These are phyloP conservation scores for Megalopta genalis DNA, from an alignment of 1,140 invertebrate species.

Conservation along the genomic window DNA sequence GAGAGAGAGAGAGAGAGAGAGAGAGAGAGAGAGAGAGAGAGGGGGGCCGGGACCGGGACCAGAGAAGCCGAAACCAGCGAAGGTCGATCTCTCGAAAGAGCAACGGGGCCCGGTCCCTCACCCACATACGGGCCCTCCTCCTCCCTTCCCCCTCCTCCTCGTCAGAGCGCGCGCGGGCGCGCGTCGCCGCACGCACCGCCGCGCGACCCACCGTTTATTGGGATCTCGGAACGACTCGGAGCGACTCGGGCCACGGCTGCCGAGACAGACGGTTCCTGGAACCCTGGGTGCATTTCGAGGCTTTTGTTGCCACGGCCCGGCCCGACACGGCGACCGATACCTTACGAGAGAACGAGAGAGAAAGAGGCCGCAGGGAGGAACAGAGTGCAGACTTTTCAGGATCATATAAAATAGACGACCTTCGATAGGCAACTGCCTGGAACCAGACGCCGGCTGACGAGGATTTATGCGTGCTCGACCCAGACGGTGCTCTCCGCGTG, in stretches of 20 bases:
- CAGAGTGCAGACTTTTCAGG: slow-evolving; percentile 26
- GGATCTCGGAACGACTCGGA: slow-evolving; percentile 52
- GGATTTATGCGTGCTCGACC: not conserved
- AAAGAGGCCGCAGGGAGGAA: not conserved
- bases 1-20: too few relatives aligned
- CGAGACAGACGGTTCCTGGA: slow-evolving; percentile 58
- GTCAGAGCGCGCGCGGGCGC: not conserved
- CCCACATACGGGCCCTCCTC: slow-evolving; percentile 31
- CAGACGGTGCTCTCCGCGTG: not conserved
- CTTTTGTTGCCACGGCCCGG: slow-evolving; percentile 47
- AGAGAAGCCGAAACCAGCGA: slow-evolving; percentile 16
- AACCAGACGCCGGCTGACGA: not conserved
- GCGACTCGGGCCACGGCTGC: slow-evolving; percentile 29
- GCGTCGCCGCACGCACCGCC: slow-evolving; percentile 25
- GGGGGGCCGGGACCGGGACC: not conserved
- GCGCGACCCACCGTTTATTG: slow-evolving; percentile 40
- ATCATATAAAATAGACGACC: slow-evolving; percentile 33
- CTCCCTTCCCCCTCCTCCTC: too few relatives aligned
- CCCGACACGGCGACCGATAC: slow-evolving; percentile 25
- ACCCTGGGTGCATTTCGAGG: slow-evolving; percentile 57
- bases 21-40: too few relatives aligned
- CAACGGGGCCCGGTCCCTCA: slow-evolving; percentile 16
- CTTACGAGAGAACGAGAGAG: not conserved
- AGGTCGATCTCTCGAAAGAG: slow-evolving; percentile 34
- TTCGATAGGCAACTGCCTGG: slow-evolving; percentile 18